phyloP scores from a whole-genome alignment of 2,797 vertebrate genomes.

The Thamnophis elegans region DNA sequence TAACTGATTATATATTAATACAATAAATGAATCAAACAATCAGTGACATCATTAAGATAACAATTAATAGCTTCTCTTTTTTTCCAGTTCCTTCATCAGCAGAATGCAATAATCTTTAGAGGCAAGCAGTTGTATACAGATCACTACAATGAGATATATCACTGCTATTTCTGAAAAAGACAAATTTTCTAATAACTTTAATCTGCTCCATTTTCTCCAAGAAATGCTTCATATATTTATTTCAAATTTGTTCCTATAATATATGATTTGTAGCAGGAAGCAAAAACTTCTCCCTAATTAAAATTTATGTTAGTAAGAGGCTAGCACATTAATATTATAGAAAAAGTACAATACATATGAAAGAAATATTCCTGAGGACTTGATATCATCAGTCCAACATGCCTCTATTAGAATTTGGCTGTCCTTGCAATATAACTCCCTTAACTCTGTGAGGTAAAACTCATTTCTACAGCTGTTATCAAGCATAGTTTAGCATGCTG shows the following conservation, averaged over 20 bases:
- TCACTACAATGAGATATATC: neutral
- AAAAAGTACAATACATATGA: neutral
- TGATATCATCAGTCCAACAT: neutral
- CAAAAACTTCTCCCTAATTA: neutral
- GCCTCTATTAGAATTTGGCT: constrained; percentile 9
- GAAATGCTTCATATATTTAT: neutral
- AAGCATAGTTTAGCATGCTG: neutral
- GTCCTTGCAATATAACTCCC: constrained; percentile 23
- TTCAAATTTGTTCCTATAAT: neutral
- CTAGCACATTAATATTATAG: accelerated
- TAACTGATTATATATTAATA: neutral
- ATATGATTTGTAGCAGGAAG: neutral
- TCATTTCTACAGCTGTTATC: neutral
- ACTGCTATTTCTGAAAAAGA: neutral
- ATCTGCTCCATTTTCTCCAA: neutral
- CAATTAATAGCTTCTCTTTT: neutral
- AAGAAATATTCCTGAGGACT: neutral
- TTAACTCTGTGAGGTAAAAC: neutral
- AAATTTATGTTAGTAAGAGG: neutral
- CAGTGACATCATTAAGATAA: neutral
- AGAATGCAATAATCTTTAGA: neutral
- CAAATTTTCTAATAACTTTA: neutral
- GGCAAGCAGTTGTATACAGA: neutral
- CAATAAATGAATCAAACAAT: neutral
- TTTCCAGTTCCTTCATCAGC: neutral